Evolutionary conservation across 2,797 vertebrate species (phyloP), one percentile per base, ranked within the genome.

Genomic region (Thaleichthys pacificus): DNA sequence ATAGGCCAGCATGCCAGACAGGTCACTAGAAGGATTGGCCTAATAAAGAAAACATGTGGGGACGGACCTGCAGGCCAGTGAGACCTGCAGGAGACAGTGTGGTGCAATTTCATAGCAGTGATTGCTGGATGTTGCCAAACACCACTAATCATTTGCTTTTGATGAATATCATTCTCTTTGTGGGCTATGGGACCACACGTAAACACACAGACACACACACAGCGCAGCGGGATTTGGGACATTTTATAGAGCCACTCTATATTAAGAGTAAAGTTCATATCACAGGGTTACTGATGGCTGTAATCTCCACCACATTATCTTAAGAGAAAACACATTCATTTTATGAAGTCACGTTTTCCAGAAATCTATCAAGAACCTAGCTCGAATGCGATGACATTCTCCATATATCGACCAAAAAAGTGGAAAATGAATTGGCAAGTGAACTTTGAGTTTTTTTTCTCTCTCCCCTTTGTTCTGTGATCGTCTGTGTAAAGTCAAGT

Each of bases 121-220:
- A 66, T 67, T 21, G n/a, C 19, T 47, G 24, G 54, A 22, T 73
- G 1, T 60, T 78, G 65, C 66, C 79, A 84, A 42, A 60, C 56
- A 19, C 5, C 66, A 68, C 24, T 70, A 69, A 76, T 81, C 74
- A 77, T 54, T 77, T 70, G 47, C 73, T 68, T 81, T 78, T 77
- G 64, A 78, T 67, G 38, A 35, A 68, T 24, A 1, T 26, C 54
- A n/a, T 57, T 21, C 58, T 65, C 24, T 28, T 68, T 26, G 17
- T 35, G 47, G 57, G 17, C 54, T 26, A 12, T 35, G 47, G 57
- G 17, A 60, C 67, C 26, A 58, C n/a, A 11, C 30, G 42, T 51
- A 56, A 28, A 47, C 28, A 24, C 24, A 24, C 24, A 24, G 24
- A 58, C 62, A 58, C 30, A 32, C 56, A 72, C 21, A 75, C 32